phyloP scores from a whole-genome alignment of 2,113 vertebrate genomes.

The Halichoerus grypus region DNA sequence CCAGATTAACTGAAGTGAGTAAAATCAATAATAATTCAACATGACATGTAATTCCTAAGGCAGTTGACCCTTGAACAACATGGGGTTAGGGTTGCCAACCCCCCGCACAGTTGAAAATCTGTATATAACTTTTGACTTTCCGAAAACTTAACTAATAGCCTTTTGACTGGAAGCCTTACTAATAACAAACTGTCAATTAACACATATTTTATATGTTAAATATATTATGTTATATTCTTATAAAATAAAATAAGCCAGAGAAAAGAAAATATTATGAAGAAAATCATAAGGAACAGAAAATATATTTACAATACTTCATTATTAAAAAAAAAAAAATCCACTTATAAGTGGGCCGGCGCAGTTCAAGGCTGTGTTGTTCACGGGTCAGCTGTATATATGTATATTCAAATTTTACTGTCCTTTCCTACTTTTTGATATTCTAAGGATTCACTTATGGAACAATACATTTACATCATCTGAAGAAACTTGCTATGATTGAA shows the following conservation, averaged over 20 bases:
- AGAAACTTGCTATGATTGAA: not conserved
- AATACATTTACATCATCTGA: not conserved
- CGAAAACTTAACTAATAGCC: not conserved
- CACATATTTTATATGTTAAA: not conserved
- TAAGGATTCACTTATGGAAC: not conserved
- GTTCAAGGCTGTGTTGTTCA: not conserved
- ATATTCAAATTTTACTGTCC: not conserved
- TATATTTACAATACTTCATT: not conserved
- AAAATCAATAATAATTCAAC: constrained; percentile 10
- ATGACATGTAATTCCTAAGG: not conserved
- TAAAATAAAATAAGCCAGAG: not conserved
- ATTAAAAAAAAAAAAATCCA: not conserved
- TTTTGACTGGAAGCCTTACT: not conserved
- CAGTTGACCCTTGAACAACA: not conserved
- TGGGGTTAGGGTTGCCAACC: not conserved
- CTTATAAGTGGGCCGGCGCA: not conserved
- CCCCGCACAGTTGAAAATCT: not conserved
- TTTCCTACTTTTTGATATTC: not conserved
- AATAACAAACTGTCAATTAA: not conserved
- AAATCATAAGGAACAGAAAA: not conserved
- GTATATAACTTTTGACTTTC: not conserved
- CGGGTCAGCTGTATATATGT: not conserved
- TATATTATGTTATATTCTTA: not conserved
- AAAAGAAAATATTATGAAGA: not conserved
- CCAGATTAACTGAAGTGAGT: not conserved